Base-by-base conservation (phyloP, 2,888 invertebrate genomes). In the Torymus tubicola region DNA sequence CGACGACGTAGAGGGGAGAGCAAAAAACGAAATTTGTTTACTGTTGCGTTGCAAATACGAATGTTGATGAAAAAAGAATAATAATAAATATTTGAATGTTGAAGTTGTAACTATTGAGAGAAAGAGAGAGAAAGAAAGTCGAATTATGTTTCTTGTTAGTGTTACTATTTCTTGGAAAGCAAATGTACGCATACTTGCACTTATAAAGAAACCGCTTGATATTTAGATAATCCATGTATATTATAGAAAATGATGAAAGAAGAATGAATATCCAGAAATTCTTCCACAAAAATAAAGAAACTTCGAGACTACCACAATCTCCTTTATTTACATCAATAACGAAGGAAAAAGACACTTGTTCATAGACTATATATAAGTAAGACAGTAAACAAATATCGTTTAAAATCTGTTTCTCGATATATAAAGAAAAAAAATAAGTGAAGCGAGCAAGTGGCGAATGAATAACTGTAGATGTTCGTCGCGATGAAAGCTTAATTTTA, bases 321-420 rank as follows among this genome's bases (percentile, higher is more conserved):
- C 42, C 42, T 70, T 80, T 58, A 31, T 80, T 74, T 70, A 63
- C 64, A 53, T 71, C 13, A 12, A 67, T 71, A 65, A 65, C 50
- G 70, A 52, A 55, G 14, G 61, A 50, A 68, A 58, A 79, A 68
- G 8, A 60, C 52, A 80, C 65, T 70, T 75, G 65, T 80, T 80
- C 72, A 68, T 63, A 63, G 55, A 72, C 21, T 72, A 64, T 77
- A 57, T 14, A 74, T 80, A 71, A 73, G 10, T 57, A 78, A 67
- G 74, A 60, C 81, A 81, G 81, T 81, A 78, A 81, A 81, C 78
- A 81, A 81, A 81, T 81, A 75, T 81, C 81, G 81, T 81, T 78
- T 65, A 18, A 67, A 55, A 53, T 64, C 63, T 69, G 57, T 77
- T 79, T 68, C 68, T 68, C 31, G 24, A 2, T 75, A 53, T 64